Percentiles rank a stretch among this genome's conserved stretches.
These are phyloP conservation scores for Lingula anatina DNA, from an alignment of 2,888 invertebrate genomes.

Conservation along the genomic window DNA sequence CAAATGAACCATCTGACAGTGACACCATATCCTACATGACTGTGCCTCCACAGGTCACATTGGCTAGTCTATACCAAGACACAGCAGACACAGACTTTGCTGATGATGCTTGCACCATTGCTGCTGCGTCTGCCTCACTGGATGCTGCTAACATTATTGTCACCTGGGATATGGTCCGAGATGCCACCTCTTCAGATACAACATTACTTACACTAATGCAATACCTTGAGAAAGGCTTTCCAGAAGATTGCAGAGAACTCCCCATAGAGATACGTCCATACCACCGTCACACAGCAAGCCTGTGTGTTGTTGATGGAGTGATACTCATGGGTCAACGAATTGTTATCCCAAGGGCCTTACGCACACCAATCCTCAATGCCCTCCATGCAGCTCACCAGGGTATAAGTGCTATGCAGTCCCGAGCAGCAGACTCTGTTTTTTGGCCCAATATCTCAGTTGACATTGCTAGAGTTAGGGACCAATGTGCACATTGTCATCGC, in stretches of 20 bases:
- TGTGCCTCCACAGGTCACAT: too few relatives aligned
- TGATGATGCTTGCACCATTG: constrained; percentile 8
- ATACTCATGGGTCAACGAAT: constrained; percentile 12
- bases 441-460: constrained; percentile 13
- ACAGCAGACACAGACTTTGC: constrained; percentile 1
- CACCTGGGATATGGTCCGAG: constrained; percentile 12
- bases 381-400: constrained; percentile 16
- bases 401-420: constrained; percentile 11
- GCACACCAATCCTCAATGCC: constrained; percentile 9
- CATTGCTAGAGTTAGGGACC: constrained; percentile 11
- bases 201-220: not conserved
- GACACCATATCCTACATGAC: too few relatives aligned
- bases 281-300: constrained; percentile 6
- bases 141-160: constrained; percentile 6
- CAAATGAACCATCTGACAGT: too few relatives aligned
- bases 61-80: constrained; percentile 1
- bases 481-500: constrained; percentile 10
- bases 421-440: constrained; percentile 13
- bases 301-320: constrained; percentile 14
- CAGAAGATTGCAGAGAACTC: constrained; percentile 9
- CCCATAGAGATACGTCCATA: constrained; percentile 6
- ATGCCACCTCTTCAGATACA: too few relatives aligned
- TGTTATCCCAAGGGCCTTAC: constrained; percentile 9
- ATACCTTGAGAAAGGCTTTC: not conserved
- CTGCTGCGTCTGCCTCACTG: constrained; percentile 7